Evolutionary conservation across 2,888 invertebrate species (phyloP).

Genomic region (Leptopilina syphax): DNA sequence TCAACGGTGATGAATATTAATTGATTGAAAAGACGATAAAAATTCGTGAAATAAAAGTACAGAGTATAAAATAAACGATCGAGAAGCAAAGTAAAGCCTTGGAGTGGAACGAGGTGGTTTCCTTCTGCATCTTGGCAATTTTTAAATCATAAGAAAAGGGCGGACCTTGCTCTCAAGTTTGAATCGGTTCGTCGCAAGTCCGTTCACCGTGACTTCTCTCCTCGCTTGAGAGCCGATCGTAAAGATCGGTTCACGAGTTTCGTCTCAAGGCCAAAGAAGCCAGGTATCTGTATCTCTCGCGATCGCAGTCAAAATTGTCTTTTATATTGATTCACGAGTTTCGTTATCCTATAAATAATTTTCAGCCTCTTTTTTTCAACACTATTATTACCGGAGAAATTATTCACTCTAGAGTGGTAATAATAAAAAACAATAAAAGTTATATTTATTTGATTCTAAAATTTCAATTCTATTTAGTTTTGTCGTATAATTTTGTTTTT

Average conservation of each 20-base stretch:
- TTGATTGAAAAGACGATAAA: background rate
- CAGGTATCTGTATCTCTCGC: slow-evolving; percentile 32
- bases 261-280: slow-evolving; percentile 46
- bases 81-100: slow-evolving; percentile 7
- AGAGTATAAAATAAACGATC: background rate
- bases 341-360: background rate
- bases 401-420: no score
- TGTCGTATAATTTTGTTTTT: no score
- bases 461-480: no score
- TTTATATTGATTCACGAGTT: slow-evolving; percentile 25
- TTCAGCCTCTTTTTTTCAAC: no score
- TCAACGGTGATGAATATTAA: background rate
- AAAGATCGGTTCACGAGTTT: slow-evolving; percentile 54
- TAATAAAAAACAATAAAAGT: no score
- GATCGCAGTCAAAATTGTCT: slow-evolving; percentile 33
- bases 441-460: no score
- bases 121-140: slow-evolving; percentile 49
- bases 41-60: background rate
- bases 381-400: background rate
- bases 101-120: slow-evolving; percentile 25
- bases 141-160: slow-evolving; percentile 50
- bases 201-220: slow-evolving; percentile 59
- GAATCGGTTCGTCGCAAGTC: slow-evolving; percentile 54
- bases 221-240: slow-evolving; percentile 58
- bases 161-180: slow-evolving; percentile 51